Base-by-base conservation (phyloP, 2,797 vertebrate genomes). In the Geotrypetes seraphini region DNA sequence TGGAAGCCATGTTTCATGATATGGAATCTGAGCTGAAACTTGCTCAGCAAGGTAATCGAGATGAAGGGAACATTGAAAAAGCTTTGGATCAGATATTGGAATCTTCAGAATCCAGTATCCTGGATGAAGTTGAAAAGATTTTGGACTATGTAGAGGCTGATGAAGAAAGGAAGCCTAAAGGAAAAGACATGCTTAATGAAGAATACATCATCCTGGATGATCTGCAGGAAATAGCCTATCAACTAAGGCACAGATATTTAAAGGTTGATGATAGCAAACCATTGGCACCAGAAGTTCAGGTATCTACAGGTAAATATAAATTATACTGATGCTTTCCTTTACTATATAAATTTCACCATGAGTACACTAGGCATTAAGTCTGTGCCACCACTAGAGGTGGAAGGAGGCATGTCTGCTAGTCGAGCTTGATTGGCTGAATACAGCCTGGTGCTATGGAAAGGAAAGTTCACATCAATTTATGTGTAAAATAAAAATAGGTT, bases 151-250 rank as follows among this genome's bases (percentile, higher is more conserved):
- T 45, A 2, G 65, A 62, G 8, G 9, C 63, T 41, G 53, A 49
- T 6, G 46, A 60, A 12, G 50, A 75, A 4, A 48, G 59, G 4
- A 60, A 61, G 4, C 37, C 71, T 3, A 44, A 31, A 23, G 85
- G 85, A 12, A 53, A 31, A 2, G 63, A 60, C 21, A 18, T 61
- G 29, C 56, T 80, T 25, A 87, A 94, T 21, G 81, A 89, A 28
- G 92, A 96, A 61, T 73, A 84, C 0, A 63, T 79, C 2, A 55
- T 95, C 26, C 60, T 96, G 26, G 90, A 95, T 28, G 83, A 89
- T 15, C 77, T 99, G 54, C 93, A 97, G 62, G 91, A 97, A 57
- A 63, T 96, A 9, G 78, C 88, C n/a, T 96, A 91, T 60, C 84
- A 73, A 19, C 72, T 97, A 11, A 75, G 88, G 37, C 83, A 88